phyloP scores from a whole-genome alignment of 1,140 invertebrate genomes.

The Neodiprion virginianus region DNA sequence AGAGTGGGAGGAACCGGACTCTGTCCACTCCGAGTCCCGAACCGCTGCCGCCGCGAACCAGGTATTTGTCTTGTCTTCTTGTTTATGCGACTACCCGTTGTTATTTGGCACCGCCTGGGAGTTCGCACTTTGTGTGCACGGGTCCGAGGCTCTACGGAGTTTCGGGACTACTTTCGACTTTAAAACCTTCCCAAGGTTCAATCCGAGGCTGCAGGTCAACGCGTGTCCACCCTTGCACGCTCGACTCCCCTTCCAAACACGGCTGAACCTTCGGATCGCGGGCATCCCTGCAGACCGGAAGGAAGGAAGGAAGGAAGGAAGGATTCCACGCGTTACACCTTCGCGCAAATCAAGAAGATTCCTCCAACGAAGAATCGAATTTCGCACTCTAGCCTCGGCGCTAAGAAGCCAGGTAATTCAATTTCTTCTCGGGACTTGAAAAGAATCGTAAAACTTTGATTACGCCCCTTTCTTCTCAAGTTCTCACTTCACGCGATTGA shows the following conservation, averaged over 20 bases:
- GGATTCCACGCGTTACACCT: too few species aligned
- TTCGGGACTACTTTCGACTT: not conserved
- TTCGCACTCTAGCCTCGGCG: too few species aligned
- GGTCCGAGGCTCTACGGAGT: not conserved
- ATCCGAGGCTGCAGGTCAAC: not conserved
- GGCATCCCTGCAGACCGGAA: too few species aligned
- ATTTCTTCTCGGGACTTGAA: too few species aligned
- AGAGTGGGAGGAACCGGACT: slow-evolving; percentile 47
- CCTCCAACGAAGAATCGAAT: too few species aligned
- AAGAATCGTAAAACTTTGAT: too few species aligned
- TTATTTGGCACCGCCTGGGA: slow-evolving; percentile 63
- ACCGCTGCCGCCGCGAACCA: slow-evolving; percentile 48
- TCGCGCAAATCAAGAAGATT: too few species aligned
- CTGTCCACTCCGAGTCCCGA: slow-evolving; percentile 59
- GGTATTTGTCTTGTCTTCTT: slow-evolving; percentile 65
- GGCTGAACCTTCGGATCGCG: not conserved
- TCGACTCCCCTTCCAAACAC: not conserved
- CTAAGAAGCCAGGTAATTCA: too few species aligned
- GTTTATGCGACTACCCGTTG: slow-evolving; percentile 65
- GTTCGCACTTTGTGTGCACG: slow-evolving; percentile 38
- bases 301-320: too few species aligned
- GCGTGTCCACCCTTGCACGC: not conserved
- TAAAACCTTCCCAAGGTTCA: not conserved
- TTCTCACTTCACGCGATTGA: too few species aligned
- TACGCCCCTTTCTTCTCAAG: too few species aligned